phyloP scores from a whole-genome alignment of 2,797 vertebrate genomes.

The Falco cherrug region DNA sequence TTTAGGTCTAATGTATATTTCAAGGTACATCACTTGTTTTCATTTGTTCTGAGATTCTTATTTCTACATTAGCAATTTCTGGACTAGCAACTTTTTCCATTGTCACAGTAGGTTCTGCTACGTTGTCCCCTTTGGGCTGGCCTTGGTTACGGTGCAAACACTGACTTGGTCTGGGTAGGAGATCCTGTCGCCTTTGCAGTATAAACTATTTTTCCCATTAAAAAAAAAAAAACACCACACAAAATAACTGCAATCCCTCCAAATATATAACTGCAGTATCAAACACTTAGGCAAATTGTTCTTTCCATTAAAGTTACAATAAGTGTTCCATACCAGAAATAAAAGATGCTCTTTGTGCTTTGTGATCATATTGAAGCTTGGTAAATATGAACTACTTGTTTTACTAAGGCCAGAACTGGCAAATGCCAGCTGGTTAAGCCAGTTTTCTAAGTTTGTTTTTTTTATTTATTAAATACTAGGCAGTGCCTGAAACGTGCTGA shows the following conservation, averaged over 20 bases:
- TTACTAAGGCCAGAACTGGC: neutral
- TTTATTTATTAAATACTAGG: neutral
- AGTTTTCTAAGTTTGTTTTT: neutral
- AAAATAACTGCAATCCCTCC: neutral
- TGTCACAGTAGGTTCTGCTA: neutral
- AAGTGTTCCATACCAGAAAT: neutral
- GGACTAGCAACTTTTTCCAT: neutral
- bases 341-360: neutral
- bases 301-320: neutral
- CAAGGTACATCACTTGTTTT: neutral
- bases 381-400: neutral
- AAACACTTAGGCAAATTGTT: neutral
- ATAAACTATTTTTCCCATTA: neutral
- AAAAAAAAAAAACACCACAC: neutral
- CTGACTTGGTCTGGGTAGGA: neutral
- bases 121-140: neutral
- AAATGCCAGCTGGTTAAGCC: neutral
- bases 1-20: neutral
- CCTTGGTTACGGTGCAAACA: neutral
- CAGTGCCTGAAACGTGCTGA: neutral
- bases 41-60: neutral
- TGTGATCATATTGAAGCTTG: neutral
- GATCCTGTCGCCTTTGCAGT: neutral
- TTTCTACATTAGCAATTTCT: neutral
- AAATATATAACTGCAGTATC: neutral